phyloP scores from a whole-genome alignment of 2,797 vertebrate species.

The Malurus splendens region DNA sequence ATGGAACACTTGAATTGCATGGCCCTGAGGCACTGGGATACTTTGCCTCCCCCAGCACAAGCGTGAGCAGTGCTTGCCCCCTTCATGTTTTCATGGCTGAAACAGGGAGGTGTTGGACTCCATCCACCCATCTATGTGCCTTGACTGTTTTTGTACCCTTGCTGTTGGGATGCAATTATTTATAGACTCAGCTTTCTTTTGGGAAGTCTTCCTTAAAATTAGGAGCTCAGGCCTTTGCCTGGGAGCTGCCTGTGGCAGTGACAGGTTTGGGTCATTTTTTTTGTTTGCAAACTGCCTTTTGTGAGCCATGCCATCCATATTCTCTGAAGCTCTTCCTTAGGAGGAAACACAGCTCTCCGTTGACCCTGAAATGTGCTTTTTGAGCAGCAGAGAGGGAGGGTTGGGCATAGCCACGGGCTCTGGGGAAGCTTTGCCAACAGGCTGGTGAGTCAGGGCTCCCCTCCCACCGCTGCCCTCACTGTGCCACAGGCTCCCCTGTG shows the following conservation, averaged over 20 bases:
- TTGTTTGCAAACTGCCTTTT: not conserved
- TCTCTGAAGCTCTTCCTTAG: not conserved
- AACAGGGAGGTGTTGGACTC: not conserved
- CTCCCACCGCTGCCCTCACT: not conserved
- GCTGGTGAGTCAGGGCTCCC: not conserved
- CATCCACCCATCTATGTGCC: no score
- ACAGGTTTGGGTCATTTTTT: not conserved
- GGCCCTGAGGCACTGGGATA: fast-evolving
- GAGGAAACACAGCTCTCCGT: not conserved
- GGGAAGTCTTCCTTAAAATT: not conserved
- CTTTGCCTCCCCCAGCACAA: fast-evolving
- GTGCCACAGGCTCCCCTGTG: not conserved
- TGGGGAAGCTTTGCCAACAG: not conserved
- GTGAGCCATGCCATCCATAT: fast-evolving
- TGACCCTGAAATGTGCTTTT: fast-evolving
- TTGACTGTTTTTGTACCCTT: not conserved
- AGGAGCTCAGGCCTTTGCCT: not conserved
- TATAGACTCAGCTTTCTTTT: not conserved
- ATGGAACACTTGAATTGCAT: not conserved
- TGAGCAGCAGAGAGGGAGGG: not conserved
- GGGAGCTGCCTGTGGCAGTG: not conserved
- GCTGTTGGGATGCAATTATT: not conserved
- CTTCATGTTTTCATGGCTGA: not conserved
- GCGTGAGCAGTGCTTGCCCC: not conserved
- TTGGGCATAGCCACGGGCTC: not conserved